A percentile compares a stretch with the other conserved stretches of the same genome.
Evolutionary conservation across 2,888 invertebrate species (phyloP).

Genomic region (Pandemis corylana): DNA sequence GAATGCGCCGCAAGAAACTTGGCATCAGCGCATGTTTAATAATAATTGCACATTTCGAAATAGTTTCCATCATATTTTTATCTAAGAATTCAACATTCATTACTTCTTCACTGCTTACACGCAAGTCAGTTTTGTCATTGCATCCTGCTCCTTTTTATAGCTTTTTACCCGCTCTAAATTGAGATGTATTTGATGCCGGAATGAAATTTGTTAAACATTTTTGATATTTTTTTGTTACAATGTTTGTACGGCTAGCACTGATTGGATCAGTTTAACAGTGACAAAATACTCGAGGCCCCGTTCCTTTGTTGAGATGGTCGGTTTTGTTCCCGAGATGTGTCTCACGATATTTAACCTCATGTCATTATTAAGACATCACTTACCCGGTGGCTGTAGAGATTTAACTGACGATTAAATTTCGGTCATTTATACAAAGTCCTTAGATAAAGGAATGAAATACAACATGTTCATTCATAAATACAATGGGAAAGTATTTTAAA

Average conservation of each 20-base stretch:
- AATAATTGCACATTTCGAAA: too few relatives aligned
- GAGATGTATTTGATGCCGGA: slow-evolving; percentile 61
- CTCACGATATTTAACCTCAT: slow-evolving; percentile 78
- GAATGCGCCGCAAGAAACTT: too few relatives aligned
- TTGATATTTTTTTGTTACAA: slow-evolving; percentile 64
- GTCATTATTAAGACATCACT: slow-evolving; percentile 84
- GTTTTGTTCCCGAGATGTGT: slow-evolving; percentile 73
- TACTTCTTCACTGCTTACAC: neutral
- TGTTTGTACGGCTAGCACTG: slow-evolving; percentile 63
- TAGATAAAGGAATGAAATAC: slow-evolving; percentile 62
- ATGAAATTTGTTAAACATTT: slow-evolving; percentile 67
- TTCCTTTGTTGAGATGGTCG: slow-evolving; percentile 76
- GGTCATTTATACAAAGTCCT: slow-evolving; percentile 69
- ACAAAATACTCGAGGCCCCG: slow-evolving; percentile 79
- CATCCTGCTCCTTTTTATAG: neutral
- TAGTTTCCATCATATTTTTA: too few relatives aligned
- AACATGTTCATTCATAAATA: slow-evolving; percentile 51
- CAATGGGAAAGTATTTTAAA: slow-evolving; percentile 52
- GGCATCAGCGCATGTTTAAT: too few relatives aligned
- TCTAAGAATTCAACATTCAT: neutral
- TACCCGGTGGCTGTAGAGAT: slow-evolving; percentile 81
- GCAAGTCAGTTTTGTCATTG: neutral
- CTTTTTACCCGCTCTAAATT: neutral
- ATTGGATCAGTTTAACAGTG: slow-evolving; percentile 82
- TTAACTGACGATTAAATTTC: slow-evolving; percentile 69